phyloP scores from a whole-genome alignment of 2,113 vertebrate genomes.

The Benitochromis conjunctus region DNA sequence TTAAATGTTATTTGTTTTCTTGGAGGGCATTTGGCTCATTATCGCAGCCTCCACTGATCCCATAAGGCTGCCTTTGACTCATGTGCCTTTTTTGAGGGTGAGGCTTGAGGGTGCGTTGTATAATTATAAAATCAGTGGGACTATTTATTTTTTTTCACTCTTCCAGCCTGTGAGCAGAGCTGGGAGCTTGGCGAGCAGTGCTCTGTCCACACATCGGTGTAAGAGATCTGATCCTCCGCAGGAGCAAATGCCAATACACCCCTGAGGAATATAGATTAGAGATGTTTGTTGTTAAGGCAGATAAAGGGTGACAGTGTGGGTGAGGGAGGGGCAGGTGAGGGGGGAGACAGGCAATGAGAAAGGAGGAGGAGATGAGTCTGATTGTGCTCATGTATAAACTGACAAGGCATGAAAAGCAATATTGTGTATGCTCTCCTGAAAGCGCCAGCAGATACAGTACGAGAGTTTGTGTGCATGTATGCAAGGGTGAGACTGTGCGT shows the following conservation, averaged over 20 bases:
- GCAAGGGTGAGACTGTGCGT: neutral
- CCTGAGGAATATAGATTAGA: conserved; percentile 52
- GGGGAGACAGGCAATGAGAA: neutral
- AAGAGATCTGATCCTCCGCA: conserved; percentile 43
- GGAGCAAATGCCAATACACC: conserved; percentile 34
- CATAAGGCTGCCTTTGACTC: conserved; percentile 45
- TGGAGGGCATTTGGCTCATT: conserved; percentile 47
- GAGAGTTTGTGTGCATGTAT: neutral
- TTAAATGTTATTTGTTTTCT: conserved; percentile 39
- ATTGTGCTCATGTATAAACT: conserved; percentile 8
- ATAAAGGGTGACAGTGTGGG: conserved; percentile 12
- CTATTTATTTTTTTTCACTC: neutral
- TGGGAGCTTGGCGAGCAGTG: conserved; percentile 23
- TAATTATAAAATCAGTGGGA: conserved; percentile 56
- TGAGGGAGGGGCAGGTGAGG: neutral
- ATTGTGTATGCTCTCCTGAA: neutral
- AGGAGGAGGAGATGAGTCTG: neutral
- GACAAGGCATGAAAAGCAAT: conserved; percentile 10
- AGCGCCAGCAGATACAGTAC: neutral
- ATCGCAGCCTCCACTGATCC: conserved; percentile 31
- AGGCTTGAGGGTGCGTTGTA: conserved; percentile 45
- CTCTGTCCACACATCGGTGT: conserved; percentile 32
- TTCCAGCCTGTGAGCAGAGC: neutral
- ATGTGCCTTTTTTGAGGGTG: conserved; percentile 25
- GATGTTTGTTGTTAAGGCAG: conserved; percentile 20